These are phyloP conservation scores for Choristoneura rosaceana DNA, from an alignment of 2,888 invertebrate genomes.

Conservation along the genomic window DNA sequence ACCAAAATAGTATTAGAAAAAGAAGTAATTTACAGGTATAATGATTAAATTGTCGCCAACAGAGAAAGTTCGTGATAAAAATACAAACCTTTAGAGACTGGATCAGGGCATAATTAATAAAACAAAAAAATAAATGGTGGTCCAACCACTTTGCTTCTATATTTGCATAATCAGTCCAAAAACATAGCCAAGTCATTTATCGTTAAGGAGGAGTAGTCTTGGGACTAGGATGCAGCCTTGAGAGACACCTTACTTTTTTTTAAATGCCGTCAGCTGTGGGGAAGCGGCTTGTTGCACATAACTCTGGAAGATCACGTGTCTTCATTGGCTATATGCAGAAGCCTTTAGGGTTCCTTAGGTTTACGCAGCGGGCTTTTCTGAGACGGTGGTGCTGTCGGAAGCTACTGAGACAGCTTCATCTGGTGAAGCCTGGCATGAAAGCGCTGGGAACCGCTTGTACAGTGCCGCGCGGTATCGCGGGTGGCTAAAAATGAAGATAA, in stretches of 20 bases:
- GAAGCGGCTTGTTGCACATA: constrained; percentile 10
- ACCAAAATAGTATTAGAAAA: no score
- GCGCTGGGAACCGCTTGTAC: constrained; percentile 88
- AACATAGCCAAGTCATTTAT: constrained; percentile 24
- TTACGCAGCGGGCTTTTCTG: constrained; percentile 38
- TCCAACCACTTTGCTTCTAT: constrained; percentile 41
- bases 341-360: constrained; percentile 16
- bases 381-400: constrained; percentile 34
- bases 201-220: constrained; percentile 28
- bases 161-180: constrained; percentile 36
- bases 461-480: constrained; percentile 88
- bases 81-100: no score
- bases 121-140: constrained; percentile 25
- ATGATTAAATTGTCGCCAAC: no score
- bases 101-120: constrained; percentile 2
- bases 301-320: background rate
- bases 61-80: no score
- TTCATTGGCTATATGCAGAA: constrained; percentile 5
- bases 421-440: constrained; percentile 82
- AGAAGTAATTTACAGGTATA: no score
- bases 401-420: constrained; percentile 70
- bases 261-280: constrained; percentile 13
- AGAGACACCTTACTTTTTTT: constrained; percentile 14
- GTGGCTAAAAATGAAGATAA: constrained; percentile 73
- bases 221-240: constrained; percentile 15